Base-by-base conservation (phyloP, 2,113 vertebrate species). In the Perccottus glenii region DNA sequence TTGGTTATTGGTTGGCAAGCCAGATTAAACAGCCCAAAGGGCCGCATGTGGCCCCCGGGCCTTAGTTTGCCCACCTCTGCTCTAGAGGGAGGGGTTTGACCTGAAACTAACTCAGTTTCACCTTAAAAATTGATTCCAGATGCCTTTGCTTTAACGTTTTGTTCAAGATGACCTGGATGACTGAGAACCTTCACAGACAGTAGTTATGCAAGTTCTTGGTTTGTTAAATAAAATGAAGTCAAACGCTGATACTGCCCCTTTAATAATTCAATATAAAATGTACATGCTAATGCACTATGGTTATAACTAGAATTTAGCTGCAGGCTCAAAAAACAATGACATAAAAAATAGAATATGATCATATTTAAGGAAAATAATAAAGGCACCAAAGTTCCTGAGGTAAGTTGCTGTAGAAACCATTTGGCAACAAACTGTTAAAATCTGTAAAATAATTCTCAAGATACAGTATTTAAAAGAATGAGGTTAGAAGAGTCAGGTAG, bases 381-480 rank as follows among this genome's bases (percentile, higher is more conserved):
- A 55, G 52, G 52, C 52, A 55, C 52, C 35, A n/a, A 36, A 38
- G 32, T 55, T 55, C 52, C 52, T 55, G 52, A 55, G 52, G 52
- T 55, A 55, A 36, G 12, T 36, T n/a, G 33, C 33, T 9, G 12
- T 36, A 55, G 52, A 38, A 12, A 27, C 51, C 32, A 53, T 53
- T 53, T 53, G 32, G 32, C 51, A 53, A 53, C 32, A 16, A 19
- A 11, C 12, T 8, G n/a, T 9, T n/a, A n/a, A 36, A 55, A 52
- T 5, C 38, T 6, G 5, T 40, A 40, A 40, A 40, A 40, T 40
- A 40, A 40, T 40, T 40, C 38, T 40, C 38, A 40, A 40, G 38
- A 40, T 2, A 40, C 38, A 40, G 38, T 27, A 27, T 27, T 27
- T 27, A 27, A 27, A 38, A 40, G 38, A 8, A 40, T 40, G 38